Evolutionary conservation across 2,113 vertebrate species (phyloP).

Genomic region (Thomomys bottae): DNA sequence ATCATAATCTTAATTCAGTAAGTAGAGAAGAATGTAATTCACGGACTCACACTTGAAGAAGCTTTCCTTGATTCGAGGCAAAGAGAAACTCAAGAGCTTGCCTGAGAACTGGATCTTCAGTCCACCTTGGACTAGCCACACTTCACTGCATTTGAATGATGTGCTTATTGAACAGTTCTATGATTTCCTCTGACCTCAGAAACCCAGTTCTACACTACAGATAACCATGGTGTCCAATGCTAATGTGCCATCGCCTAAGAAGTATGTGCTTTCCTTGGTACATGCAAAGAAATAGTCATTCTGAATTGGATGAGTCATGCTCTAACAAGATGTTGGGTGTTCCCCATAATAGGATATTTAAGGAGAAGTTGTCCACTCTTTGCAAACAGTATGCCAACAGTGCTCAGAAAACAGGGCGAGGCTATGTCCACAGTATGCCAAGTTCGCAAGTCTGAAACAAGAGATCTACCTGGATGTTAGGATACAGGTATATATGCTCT

Average conservation of each 20-base stretch:
- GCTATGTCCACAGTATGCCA: no score
- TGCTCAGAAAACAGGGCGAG: neutral
- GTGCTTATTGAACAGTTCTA: neutral
- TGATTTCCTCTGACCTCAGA: neutral
- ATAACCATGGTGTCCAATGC: neutral
- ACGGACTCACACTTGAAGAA: neutral
- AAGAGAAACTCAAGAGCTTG: neutral
- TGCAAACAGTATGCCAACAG: fast-evolving
- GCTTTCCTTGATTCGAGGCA: neutral
- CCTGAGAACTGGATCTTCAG: neutral
- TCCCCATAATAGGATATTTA: neutral
- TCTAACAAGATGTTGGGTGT: fast-evolving
- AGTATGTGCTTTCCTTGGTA: neutral
- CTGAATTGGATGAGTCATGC: no score
- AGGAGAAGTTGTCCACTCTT: neutral
- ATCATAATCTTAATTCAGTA: neutral
- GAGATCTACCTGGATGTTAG: neutral
- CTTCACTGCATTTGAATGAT: neutral
- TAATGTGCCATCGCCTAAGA: neutral
- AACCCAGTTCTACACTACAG: neutral
- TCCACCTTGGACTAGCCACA: neutral
- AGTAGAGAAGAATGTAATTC: neutral
- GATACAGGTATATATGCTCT: no score
- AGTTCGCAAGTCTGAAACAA: neutral
- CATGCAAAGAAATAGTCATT: neutral